Percentiles rank a stretch among this genome's conserved stretches.
phyloP scores from a whole-genome alignment of 2,113 vertebrate species.

The Calyptomena viridis region DNA sequence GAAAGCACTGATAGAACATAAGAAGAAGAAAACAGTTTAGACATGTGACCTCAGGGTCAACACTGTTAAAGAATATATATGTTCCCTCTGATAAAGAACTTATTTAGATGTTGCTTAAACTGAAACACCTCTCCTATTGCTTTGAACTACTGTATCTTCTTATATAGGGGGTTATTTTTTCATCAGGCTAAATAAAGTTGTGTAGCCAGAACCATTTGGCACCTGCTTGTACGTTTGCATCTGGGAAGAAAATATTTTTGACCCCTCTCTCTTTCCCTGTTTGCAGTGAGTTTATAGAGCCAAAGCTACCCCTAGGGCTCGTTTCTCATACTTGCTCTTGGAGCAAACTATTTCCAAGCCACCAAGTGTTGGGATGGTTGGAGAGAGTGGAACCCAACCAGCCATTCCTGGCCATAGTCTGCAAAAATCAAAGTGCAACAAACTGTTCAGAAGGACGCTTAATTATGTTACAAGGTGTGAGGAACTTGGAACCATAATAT shows the following conservation, averaged over 20 bases:
- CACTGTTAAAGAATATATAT: neutral
- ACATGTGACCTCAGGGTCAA: neutral
- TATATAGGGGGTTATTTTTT: slow-evolving; percentile 10
- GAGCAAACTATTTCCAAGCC: neutral
- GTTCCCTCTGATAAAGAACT: neutral
- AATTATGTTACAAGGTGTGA: slow-evolving; percentile 54
- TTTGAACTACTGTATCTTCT: slow-evolving; percentile 41
- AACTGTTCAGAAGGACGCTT: neutral
- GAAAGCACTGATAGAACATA: neutral
- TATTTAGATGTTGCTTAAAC: neutral
- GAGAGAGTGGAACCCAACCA: neutral
- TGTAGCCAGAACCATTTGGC: neutral
- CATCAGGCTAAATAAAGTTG: slow-evolving; percentile 3
- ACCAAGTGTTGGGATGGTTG: neutral
- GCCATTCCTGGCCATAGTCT: neutral
- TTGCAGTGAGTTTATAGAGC: neutral
- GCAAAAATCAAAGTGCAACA: neutral
- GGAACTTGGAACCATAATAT: slow-evolving; percentile 29
- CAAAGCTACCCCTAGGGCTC: slow-evolving; percentile 45
- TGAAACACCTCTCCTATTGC: neutral
- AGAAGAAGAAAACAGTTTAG: neutral
- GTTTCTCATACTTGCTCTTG: neutral
- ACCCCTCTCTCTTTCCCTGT: neutral
- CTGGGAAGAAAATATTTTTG: slow-evolving; percentile 28
- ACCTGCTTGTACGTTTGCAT: slow-evolving; percentile 22